Evolutionary conservation across 2,797 vertebrate genomes (phyloP).

Genomic region (Rhodeus uyekii): DNA sequence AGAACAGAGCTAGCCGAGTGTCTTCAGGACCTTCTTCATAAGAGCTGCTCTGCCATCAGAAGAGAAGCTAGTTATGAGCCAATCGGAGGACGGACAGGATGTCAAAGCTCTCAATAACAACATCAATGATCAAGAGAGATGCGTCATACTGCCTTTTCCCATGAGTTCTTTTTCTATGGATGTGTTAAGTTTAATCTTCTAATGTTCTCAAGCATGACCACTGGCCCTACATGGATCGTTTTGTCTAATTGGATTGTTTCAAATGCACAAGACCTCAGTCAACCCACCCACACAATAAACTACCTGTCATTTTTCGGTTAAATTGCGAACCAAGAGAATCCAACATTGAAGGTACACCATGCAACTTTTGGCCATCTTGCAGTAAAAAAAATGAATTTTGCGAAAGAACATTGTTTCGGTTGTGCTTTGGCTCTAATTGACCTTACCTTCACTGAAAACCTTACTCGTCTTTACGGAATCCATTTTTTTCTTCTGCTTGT

Average conservation of each 20-base stretch:
- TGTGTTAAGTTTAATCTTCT: slow-evolving; percentile 23
- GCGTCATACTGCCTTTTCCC: slow-evolving; percentile 11
- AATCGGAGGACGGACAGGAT: slow-evolving; percentile 1
- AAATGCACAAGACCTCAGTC: not conserved
- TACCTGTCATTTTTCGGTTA: not conserved
- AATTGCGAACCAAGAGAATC: no score
- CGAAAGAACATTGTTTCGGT: not conserved
- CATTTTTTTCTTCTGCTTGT: no score
- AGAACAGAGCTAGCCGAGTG: not conserved
- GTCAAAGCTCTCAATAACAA: not conserved
- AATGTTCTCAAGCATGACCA: slow-evolving; percentile 27
- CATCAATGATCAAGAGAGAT: slow-evolving; percentile 4
- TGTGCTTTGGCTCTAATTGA: not conserved
- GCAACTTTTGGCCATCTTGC: not conserved
- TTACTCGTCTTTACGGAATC: no score
- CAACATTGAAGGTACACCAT: not conserved
- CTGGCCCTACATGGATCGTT: slow-evolving; percentile 11
- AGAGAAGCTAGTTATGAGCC: slow-evolving; percentile 10
- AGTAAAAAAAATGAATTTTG: not conserved
- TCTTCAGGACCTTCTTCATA: not conserved
- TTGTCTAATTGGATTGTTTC: slow-evolving; percentile 19
- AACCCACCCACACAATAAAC: not conserved
- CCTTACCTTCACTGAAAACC: no score
- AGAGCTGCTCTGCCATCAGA: not conserved
- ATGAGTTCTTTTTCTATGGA: slow-evolving; percentile 28